Base-by-base conservation (phyloP, 2,888 invertebrate species). In the Acanthosepion esculentum region DNA sequence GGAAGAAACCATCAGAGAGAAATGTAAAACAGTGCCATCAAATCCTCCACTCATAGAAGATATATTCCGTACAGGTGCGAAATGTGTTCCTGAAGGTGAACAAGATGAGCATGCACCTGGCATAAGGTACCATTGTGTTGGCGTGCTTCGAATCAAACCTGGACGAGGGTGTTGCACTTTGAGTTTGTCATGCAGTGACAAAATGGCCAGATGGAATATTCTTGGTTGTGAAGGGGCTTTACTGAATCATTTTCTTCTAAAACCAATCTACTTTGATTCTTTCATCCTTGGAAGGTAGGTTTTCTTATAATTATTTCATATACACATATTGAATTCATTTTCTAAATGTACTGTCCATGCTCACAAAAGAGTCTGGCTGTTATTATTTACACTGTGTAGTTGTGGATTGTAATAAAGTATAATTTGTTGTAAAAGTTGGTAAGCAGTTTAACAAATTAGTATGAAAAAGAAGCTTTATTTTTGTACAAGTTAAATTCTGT, bases 131-230 rank as follows among this genome's bases (percentile, higher is more conserved):
- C 99, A 99, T 97, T 97, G 98, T 93, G 97, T 98, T 29, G 98
- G 98, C 55, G 98, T 96, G 96, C 98, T 99, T 23, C 98, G 99
- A 95, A 99, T 98, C 0, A 99, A 99, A 97, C 99, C 99, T 55
- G 99, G 99, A 0, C 98, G 99, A 96, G 99, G 99, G 0, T 98
- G 99, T 97, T 98, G 98, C 94, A 99, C 99, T 0, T 97, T 98
- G 92, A 99, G 99, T 23, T 98, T 99, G 96, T 99, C 99, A 0
- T 99, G 99, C 97, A 99, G 99, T 97, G 99, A 99, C 97, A 99
- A 99, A 98, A 98, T 99, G 29, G 98, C 99, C 6, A 98, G 98
- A 96, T 99, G 99, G 99, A 98, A 98, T 96, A 98, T 98, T 95
- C 97, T 99, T 64, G 99, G 99, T 0, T 97, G 99, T 53, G 99